Percentiles rank a stretch among this genome's conserved stretches.
Evolutionary conservation across 2,888 invertebrate genomes (phyloP).

Genomic region (Spilosoma lubricipeda): DNA sequence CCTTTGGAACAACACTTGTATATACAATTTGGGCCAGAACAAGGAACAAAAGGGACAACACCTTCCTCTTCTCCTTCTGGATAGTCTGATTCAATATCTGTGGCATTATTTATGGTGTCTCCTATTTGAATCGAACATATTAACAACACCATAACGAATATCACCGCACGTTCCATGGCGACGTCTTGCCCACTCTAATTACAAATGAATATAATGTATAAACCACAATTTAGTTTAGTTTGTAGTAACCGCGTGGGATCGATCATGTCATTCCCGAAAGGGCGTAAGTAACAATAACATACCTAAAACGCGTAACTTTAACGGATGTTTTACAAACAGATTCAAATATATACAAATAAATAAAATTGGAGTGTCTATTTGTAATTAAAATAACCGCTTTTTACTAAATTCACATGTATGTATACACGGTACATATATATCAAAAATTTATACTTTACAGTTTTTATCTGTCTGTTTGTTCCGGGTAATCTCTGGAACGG

Average conservation of each 20-base stretch:
- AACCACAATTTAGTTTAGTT: not conserved
- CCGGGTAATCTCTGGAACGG: no score
- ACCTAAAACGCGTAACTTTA: not conserved
- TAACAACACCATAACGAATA: not conserved
- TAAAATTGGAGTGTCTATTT: no score
- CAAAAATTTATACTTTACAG: no score
- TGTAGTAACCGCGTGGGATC: not conserved
- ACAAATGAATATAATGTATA: not conserved
- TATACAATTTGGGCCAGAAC: slow-evolving; percentile 3
- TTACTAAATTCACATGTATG: no score
- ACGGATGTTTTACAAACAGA: no score
- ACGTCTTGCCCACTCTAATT: slow-evolving; percentile 5
- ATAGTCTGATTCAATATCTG: not conserved
- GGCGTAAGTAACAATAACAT: not conserved
- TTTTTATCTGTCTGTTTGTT: no score
- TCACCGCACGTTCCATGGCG: not conserved
- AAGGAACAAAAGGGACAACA: not conserved
- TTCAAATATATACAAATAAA: no score
- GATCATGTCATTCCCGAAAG: not conserved
- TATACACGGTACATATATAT: no score
- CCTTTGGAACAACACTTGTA: slow-evolving; percentile 18
- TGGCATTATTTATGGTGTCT: not conserved
- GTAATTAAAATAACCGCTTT: no score
- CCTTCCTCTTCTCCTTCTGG: not conserved
- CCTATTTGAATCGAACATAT: slow-evolving; percentile 7